Evolutionary conservation across 37 sponge, comb jelly and placozoan species (phyloP).

Genomic region (Sycon ciliatum): DNA sequence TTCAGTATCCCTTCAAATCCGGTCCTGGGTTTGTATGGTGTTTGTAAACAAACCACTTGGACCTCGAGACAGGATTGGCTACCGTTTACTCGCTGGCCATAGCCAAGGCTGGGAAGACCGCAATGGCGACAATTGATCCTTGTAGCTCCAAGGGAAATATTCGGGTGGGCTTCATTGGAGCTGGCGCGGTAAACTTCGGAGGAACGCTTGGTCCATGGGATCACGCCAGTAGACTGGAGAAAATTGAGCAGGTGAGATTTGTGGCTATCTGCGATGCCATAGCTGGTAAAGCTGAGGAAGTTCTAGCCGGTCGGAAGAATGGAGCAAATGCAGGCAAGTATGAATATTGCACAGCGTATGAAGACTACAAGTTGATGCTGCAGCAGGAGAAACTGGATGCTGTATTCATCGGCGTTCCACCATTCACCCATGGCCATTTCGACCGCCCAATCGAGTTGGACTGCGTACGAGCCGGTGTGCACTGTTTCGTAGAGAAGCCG

Average conservation of each 20-base stretch:
- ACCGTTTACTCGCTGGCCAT: too few relatives aligned
- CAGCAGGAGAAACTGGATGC: too few relatives aligned
- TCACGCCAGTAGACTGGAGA: conserved; percentile 60
- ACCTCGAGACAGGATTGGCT: too few relatives aligned
- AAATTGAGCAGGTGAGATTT: conserved; percentile 43
- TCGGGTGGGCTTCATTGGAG: conserved; percentile 50
- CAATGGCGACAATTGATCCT: too few relatives aligned
- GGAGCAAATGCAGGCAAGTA: conserved; percentile 31
- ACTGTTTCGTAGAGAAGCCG: conserved; percentile 79
- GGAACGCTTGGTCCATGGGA: conserved; percentile 76
- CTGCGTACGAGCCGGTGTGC: conserved; percentile 52
- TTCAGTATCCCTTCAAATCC: too few relatives aligned
- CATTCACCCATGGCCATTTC: conserved; percentile 48
- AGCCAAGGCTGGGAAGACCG: too few relatives aligned
- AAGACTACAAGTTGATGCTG: too few relatives aligned
- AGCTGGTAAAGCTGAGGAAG: conserved; percentile 30
- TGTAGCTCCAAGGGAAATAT: neutral
- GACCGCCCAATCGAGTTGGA: conserved; percentile 55
- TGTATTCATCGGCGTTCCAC: conserved; percentile 55
- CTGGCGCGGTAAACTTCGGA: conserved; percentile 78
- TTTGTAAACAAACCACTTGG: too few relatives aligned
- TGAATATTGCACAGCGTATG: too few relatives aligned
- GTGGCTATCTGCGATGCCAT: conserved; percentile 69
- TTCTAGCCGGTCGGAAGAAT: conserved; percentile 35
- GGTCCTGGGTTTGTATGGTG: too few relatives aligned